Percentiles rank a stretch among this genome's conserved stretches.
Conservation (phyloP, 2,888 invertebrate genomes). For the Argynnis bischoffii region DNA sequence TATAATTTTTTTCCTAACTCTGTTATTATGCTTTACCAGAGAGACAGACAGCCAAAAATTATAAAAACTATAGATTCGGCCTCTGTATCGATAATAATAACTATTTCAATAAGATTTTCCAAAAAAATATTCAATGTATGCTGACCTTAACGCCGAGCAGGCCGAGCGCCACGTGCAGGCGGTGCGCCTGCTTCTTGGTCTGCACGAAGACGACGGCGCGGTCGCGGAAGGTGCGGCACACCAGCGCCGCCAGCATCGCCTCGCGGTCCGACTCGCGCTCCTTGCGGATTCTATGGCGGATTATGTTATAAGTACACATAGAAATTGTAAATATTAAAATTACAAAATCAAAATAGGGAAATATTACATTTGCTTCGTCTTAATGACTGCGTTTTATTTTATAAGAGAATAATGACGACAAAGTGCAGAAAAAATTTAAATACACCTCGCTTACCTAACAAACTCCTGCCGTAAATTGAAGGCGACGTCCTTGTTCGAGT, state of each 20-base stretch:
- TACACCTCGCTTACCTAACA: conserved; percentile 47
- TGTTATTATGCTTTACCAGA: too few relatives aligned
- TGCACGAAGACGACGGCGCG: conserved; percentile 97
- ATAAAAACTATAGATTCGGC: too few relatives aligned
- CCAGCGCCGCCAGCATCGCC: conserved; percentile 86
- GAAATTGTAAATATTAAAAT: too few relatives aligned
- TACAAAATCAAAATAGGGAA: too few relatives aligned
- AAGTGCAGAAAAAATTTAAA: not conserved
- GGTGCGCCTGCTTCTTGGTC: conserved; percentile 97
- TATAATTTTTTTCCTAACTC: too few relatives aligned
- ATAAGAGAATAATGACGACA: too few relatives aligned
- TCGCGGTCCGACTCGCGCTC: conserved; percentile 96
- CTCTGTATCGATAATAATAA: not conserved
- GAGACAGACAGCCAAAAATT: too few relatives aligned
- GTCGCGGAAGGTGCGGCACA: conserved; percentile 91
- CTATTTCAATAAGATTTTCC: not conserved
- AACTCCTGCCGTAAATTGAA: conserved; percentile 98
- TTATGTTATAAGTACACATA: too few relatives aligned
- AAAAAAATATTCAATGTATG: not conserved
- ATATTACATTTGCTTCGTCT: too few relatives aligned
- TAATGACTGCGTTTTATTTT: too few relatives aligned
- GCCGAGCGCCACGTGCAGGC: conserved; percentile 95
- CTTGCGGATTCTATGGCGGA: conserved; percentile 86
- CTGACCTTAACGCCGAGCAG: conserved; percentile 93
- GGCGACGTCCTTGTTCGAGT: conserved; percentile 97